Evolutionary conservation across 2,888 invertebrate species (phyloP).

Genomic region (Cetonia aurata): DNA sequence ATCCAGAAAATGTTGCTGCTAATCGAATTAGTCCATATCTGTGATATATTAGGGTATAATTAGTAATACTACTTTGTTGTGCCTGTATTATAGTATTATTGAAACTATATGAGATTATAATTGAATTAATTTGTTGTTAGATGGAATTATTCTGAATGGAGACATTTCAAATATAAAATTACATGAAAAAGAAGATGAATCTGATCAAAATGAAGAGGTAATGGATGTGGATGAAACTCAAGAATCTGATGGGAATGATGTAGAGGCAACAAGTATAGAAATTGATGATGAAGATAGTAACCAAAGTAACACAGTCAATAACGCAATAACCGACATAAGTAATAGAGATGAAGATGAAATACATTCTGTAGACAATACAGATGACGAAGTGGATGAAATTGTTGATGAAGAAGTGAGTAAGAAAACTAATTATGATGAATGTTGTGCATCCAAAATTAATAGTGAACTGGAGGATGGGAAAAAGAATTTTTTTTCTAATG

Average conservation of each 20-base stretch:
- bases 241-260: constrained; percentile 39
- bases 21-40: no score
- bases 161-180: constrained; percentile 57
- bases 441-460: constrained; percentile 56
- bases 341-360: constrained; percentile 44
- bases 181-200: constrained; percentile 51
- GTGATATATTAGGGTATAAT: background rate
- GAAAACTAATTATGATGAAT: constrained; percentile 53
- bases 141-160: constrained; percentile 60
- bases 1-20: no score
- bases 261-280: constrained; percentile 41
- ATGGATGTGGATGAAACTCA: constrained; percentile 60
- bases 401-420: constrained; percentile 48
- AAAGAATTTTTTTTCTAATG: constrained; percentile 15
- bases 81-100: background rate
- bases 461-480: constrained; percentile 52
- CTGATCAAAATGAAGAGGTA: constrained; percentile 46
- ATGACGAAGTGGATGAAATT: constrained; percentile 50
- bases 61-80: background rate
- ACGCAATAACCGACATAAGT: constrained; percentile 54
- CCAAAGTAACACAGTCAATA: constrained; percentile 50
- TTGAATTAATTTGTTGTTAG: constrained; percentile 40
- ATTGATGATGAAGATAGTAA: constrained; percentile 51
- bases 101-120: background rate
- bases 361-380: constrained; percentile 46